Evolutionary conservation across 2,888 invertebrate genomes (phyloP).

Genomic region (Rhogogaster chlorosoma): DNA sequence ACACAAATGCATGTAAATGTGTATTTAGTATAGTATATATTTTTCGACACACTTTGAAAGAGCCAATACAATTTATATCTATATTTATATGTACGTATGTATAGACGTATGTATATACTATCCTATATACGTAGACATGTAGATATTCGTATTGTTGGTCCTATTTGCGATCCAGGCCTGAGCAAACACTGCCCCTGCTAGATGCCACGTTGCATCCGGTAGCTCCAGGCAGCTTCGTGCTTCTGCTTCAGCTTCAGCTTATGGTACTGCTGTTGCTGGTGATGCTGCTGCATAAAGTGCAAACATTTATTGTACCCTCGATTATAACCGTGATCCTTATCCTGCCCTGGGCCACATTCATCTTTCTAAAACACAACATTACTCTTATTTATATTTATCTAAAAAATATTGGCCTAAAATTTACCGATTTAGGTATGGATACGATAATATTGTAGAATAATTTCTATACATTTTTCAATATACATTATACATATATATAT

Average conservation of each 20-base stretch:
- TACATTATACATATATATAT: not conserved
- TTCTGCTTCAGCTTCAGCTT: slow-evolving; percentile 38
- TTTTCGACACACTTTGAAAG: not conserved
- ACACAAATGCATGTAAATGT: not conserved
- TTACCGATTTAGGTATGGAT: no score
- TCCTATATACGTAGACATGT: not conserved
- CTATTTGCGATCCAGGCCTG: slow-evolving; percentile 69
- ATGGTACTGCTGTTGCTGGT: slow-evolving; percentile 3
- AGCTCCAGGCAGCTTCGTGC: slow-evolving; percentile 16
- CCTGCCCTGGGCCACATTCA: slow-evolving; percentile 51
- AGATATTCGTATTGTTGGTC: slow-evolving; percentile 35
- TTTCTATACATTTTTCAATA: no score
- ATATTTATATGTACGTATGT: not conserved
- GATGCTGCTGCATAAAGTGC: slow-evolving; percentile 61
- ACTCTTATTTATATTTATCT: slow-evolving; percentile 38
- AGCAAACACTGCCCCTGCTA: slow-evolving; percentile 71
- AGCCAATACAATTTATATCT: not conserved
- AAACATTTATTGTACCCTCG: slow-evolving; percentile 68
- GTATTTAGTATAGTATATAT: no score
- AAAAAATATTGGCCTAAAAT: not conserved
- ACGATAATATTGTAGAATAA: no score
- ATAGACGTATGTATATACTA: not conserved
- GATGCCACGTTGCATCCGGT: slow-evolving; percentile 65
- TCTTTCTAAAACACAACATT: slow-evolving; percentile 47
- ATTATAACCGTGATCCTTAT: slow-evolving; percentile 58